These are phyloP conservation scores for Reinhardtius hippoglossoides DNA, from an alignment of 2,113 vertebrate species.

Conservation along the genomic window DNA sequence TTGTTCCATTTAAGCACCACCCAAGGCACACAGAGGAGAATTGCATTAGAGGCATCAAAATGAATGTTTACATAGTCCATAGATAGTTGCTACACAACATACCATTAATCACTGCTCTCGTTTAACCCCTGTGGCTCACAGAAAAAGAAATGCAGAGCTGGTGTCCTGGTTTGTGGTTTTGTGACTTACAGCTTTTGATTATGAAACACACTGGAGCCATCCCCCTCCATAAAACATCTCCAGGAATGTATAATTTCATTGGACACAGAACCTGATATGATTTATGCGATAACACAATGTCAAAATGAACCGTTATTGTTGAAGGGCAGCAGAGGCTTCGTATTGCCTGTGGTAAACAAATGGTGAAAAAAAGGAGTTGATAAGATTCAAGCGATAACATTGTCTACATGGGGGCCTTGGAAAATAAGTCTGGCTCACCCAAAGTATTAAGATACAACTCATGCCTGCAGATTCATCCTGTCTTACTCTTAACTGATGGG, in stretches of 20 bases:
- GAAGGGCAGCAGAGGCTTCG: conserved; percentile 2
- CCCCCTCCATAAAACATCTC: conserved; percentile 2
- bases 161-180: conserved; percentile 5
- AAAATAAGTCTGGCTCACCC: neutral
- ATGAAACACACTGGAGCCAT: conserved; percentile 25
- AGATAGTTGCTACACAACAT: conserved; percentile 56
- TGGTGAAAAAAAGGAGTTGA: neutral
- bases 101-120: conserved; percentile 19
- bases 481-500: neutral
- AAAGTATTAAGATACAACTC: conserved; percentile 18
- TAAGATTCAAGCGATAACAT: neutral
- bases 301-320: conserved; percentile 3
- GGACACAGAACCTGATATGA: conserved; percentile 18
- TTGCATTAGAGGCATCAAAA: conserved; percentile 27
- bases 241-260: conserved; percentile 33
- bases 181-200: conserved; percentile 47
- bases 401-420: neutral
- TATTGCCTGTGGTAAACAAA: neutral
- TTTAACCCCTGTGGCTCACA: neutral
- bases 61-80: conserved; percentile 17
- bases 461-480: neutral
- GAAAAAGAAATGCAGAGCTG: neutral
- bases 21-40: conserved; percentile 65
- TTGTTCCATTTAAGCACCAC: conserved; percentile 70
- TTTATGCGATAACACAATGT: conserved; percentile 11